Percentiles rank a stretch among this genome's conserved stretches.
Evolutionary conservation across 2,888 invertebrate genomes (phyloP).

Genomic region (Orgyia antiqua): DNA sequence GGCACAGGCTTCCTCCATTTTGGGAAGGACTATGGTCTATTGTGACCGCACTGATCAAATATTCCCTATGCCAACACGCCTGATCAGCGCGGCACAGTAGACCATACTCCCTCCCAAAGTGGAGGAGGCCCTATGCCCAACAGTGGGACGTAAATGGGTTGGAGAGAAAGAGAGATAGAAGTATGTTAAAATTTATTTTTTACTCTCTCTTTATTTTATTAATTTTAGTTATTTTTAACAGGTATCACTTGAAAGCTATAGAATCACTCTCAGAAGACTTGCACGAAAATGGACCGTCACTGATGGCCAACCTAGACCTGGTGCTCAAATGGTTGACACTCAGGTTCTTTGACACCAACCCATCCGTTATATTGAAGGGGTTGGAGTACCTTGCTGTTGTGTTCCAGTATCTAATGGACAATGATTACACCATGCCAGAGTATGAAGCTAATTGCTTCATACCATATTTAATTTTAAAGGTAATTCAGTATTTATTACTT

Average conservation of each 20-base stretch:
- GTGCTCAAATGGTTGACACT: slow-evolving; percentile 97
- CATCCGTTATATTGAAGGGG: slow-evolving; percentile 96
- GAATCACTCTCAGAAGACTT: slow-evolving; percentile 92
- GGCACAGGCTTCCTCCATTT: too few species aligned
- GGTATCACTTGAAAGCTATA: slow-evolving; percentile 96
- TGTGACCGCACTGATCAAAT: too few species aligned
- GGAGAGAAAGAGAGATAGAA: too few species aligned
- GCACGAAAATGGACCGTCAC: slow-evolving; percentile 85
- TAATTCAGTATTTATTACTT: slow-evolving; percentile 38
- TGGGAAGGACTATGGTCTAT: too few species aligned
- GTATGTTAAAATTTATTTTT: too few species aligned
- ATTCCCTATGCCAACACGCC: too few species aligned
- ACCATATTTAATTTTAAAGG: slow-evolving; percentile 96
- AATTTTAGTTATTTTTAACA: slow-evolving; percentile 61
- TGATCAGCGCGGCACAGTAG: too few species aligned
- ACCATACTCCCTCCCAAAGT: too few species aligned
- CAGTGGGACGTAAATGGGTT: too few species aligned
- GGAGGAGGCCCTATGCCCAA: too few species aligned
- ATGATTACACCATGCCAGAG: slow-evolving; percentile 91
- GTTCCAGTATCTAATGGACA: slow-evolving; percentile 88
- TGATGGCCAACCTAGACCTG: slow-evolving; percentile 94
- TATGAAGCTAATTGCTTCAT: slow-evolving; percentile 95
- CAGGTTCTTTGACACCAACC: slow-evolving; percentile 99
- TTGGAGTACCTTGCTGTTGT: slow-evolving; percentile 92
- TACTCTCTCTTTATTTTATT: too few species aligned